Evolutionary conservation across 2,113 vertebrate genomes (phyloP).

Genomic region (Xiphophorus couchianus): DNA sequence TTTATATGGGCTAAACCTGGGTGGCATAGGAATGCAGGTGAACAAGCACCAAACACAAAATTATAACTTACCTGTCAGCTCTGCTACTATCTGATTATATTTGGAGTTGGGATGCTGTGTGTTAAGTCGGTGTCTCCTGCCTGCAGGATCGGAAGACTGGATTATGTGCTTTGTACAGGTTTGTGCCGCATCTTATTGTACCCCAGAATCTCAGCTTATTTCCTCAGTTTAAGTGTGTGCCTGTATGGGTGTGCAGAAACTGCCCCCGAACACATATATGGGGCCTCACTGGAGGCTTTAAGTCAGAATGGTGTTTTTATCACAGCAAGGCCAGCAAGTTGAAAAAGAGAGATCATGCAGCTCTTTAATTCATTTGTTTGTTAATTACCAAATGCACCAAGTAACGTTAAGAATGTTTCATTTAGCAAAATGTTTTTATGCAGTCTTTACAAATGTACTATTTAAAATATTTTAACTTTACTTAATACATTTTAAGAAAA

Average conservation of each 20-base stretch:
- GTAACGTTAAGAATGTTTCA: not conserved
- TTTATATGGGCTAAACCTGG: too few relatives aligned
- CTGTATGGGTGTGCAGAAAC: too few relatives aligned
- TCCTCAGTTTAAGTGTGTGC: not conserved
- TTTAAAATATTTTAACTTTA: not conserved
- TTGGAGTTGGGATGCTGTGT: not conserved
- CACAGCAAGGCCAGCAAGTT: not conserved
- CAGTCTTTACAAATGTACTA: too few relatives aligned
- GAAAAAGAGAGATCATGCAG: not conserved
- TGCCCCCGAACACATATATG: too few relatives aligned
- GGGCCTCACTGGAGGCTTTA: too few relatives aligned
- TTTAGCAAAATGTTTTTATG: not conserved
- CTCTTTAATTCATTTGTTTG: not conserved
- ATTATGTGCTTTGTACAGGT: not conserved
- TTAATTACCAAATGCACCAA: not conserved
- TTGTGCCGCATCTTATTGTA: too few relatives aligned
- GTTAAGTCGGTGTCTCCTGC: not conserved
- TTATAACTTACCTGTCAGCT: not conserved
- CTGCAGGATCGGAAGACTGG: not conserved
- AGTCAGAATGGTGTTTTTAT: too few relatives aligned
- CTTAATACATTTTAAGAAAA: not conserved
- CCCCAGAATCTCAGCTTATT: not conserved
- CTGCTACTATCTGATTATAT: too few relatives aligned
- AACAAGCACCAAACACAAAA: not conserved
- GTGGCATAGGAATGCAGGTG: too few relatives aligned